Conservation (phyloP, 2,113 vertebrate species). For the Oreochromis aureus region DNA sequence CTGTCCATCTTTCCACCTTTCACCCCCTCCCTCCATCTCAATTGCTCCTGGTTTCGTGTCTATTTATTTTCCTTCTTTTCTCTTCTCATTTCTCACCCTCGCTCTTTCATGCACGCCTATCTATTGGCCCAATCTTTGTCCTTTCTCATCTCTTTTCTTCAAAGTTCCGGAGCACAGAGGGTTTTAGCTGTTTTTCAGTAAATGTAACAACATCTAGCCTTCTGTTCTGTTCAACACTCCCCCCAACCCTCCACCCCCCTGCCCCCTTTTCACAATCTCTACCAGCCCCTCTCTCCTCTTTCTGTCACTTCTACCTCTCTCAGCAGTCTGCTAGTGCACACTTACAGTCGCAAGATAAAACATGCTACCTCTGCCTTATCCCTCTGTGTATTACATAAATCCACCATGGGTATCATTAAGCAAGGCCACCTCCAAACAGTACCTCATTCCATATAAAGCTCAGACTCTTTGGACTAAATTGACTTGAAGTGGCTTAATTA, state of each 20-base stretch:
- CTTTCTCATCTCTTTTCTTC: constrained; percentile 1
- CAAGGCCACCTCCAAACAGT: constrained; percentile 23
- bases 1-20: constrained; percentile 22
- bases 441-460: constrained; percentile 28
- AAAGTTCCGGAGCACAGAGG: constrained; percentile 21
- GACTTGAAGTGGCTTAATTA: not conserved
- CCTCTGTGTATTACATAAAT: constrained; percentile 55
- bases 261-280: not conserved
- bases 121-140: not conserved
- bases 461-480: constrained; percentile 1
- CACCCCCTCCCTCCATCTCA: not conserved
- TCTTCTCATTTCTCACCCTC: constrained; percentile 12
- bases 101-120: not conserved
- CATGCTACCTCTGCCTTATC: constrained; percentile 27
- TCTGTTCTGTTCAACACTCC: not conserved
- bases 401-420: constrained; percentile 35
- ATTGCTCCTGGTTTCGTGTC: constrained; percentile 2
- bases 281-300: not conserved
- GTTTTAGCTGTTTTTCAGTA: constrained; percentile 34
- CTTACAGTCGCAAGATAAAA: constrained; percentile 39
- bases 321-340: not conserved
- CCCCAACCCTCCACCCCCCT: not conserved
- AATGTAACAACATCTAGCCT: constrained; percentile 37
- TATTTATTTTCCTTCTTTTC: constrained; percentile 29
- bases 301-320: constrained; percentile 24